Evolutionary conservation across 1,140 invertebrate species (phyloP).

Genomic region (Drosophila trapezifrons): DNA sequence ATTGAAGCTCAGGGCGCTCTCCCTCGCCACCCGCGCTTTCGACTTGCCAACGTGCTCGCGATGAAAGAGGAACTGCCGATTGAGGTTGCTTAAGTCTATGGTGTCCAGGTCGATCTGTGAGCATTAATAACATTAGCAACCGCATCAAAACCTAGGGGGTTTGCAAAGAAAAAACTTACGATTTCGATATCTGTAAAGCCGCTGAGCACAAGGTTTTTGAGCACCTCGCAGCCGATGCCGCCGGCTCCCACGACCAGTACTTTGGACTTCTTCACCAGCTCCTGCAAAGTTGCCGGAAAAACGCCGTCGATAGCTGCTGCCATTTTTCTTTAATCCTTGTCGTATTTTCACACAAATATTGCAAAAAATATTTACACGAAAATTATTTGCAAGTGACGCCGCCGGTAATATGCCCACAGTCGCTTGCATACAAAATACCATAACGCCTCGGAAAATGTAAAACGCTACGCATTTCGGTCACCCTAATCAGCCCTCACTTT

Average conservation of each 20-base stretch:
- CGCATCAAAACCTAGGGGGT: background rate
- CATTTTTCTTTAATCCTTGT: conserved; percentile 84
- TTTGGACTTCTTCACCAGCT: conserved; percentile 86
- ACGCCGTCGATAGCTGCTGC: conserved; percentile 88
- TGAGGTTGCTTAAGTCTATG: conserved; percentile 99
- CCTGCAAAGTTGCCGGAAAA: conserved; percentile 86
- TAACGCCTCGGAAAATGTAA: background rate
- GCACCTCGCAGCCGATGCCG: conserved; percentile 99
- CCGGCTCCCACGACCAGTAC: conserved; percentile 98
- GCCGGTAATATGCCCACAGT: conserved; percentile 18
- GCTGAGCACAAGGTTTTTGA: conserved; percentile 98
- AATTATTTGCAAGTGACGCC: conserved; percentile 62
- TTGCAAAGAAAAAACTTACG: conserved; percentile 87
- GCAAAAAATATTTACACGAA: background rate
- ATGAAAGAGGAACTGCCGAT: conserved; percentile 98
- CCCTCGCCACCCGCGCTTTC: conserved; percentile 94
- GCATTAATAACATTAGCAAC: conserved; percentile 32
- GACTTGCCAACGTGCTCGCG: conserved; percentile 99
- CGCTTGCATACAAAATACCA: background rate
- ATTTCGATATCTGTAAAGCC: conserved; percentile 98
- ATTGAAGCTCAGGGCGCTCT: conserved; percentile 95
- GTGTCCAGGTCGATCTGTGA: conserved; percentile 99
- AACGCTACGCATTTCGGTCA: background rate
- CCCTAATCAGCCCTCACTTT: background rate
- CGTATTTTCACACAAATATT: background rate